Base-by-base conservation (phyloP, 2,888 invertebrate genomes). In the Steinernema hermaphroditum region DNA sequence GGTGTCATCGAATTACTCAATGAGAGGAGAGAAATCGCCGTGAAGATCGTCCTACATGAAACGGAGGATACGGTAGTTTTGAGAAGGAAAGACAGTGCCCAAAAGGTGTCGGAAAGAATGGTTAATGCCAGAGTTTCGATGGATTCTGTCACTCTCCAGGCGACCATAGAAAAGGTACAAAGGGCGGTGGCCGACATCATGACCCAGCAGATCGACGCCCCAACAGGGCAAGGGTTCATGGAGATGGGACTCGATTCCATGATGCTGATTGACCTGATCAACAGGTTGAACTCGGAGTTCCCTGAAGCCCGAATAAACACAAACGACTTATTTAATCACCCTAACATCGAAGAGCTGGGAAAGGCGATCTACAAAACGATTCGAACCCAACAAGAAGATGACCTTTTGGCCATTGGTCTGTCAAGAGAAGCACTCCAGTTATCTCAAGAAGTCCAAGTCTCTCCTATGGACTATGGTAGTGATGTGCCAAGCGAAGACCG, bases 221-320 rank as follows among this genome's bases (percentile, higher is more conserved):
- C 14, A 16, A 2, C 19, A 24, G 62, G 62, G 29, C 69, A 49
- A 68, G 81, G 81, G 19, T 82, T 82, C 75, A 76, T 78, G 27
- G 83, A 85, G 22, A 75, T 85, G 43, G 85, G 85, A 69, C 73
- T 84, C 74, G 85, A 85, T 50, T 85, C 84, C 0, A 74, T 85
- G 19, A 74, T 81, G 16, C 37, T 83, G 69, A 78, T 85, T 16
- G 83, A 83, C 34, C 82, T 85, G 62, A 76, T 81, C 50, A 82
- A 82, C 29, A 68, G 76, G 14, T 57, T 78, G 34, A 76, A 44
- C 50, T n/a, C 32, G 32, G 62, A 32, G 12, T 62, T 62, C 16
- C 16, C 16, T 29, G 62, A 34, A 12, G 27, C 32, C 27, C 27
- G 16, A 32, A 24, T 62, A 19, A 62, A 4, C 62, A 62, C 62